Evolutionary conservation across 1,140 invertebrate genomes (phyloP).

Genomic region (Dolichoris vasculosae): DNA sequence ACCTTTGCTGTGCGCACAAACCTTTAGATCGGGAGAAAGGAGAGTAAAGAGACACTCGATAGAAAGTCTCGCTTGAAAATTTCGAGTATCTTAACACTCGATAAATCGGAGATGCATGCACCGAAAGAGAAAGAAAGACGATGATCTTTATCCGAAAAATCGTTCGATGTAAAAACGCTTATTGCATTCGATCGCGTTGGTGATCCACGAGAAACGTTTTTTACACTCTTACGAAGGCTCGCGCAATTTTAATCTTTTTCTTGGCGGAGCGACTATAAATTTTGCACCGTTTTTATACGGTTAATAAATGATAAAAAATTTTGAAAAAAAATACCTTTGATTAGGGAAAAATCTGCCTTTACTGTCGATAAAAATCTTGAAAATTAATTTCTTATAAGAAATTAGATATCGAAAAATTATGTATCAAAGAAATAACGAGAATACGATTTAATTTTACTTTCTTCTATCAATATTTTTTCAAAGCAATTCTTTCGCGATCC

Average conservation of each 20-base stretch:
- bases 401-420: neutral
- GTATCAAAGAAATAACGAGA: neutral
- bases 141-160: slow-evolving; percentile 6
- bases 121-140: neutral
- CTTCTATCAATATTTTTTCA: no score
- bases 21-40: neutral
- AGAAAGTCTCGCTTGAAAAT: slow-evolving; percentile 52
- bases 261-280: neutral
- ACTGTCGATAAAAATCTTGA: neutral
- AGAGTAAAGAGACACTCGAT: slow-evolving; percentile 46
- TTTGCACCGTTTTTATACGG: neutral
- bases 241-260: neutral
- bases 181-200: neutral
- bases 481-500: no score
- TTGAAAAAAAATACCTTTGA: no score
- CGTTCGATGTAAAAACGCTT: neutral
- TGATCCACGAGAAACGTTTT: neutral
- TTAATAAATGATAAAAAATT: no score
- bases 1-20: neutral
- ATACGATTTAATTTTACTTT: no score
- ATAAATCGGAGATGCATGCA: slow-evolving; percentile 29
- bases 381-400: neutral
- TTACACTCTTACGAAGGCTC: neutral
- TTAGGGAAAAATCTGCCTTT: neutral
- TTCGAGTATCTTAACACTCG: neutral